Conservation (phyloP, 2,113 vertebrate genomes). For the Pygathrix nemaeus region DNA sequence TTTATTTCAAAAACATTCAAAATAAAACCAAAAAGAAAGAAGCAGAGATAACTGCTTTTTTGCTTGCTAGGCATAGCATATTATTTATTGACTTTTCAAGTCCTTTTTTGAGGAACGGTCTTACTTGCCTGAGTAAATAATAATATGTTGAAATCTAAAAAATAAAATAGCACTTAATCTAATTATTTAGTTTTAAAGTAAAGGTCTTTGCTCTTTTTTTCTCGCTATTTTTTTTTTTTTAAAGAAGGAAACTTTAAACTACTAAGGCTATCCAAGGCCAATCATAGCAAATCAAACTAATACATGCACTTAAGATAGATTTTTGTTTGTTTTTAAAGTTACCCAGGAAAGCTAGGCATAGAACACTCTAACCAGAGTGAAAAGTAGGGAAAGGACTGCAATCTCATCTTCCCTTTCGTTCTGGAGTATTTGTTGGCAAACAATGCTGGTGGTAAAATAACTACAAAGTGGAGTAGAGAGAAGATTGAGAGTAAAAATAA, state of each 20-base stretch:
- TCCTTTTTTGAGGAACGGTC: not conserved
- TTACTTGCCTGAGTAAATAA: slow-evolving; percentile 13
- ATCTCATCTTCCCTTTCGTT: not conserved
- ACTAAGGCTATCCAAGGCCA: not conserved
- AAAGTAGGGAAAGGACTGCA: not conserved
- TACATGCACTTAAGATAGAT: not conserved
- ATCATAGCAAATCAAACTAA: slow-evolving; percentile 29
- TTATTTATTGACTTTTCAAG: slow-evolving; percentile 50
- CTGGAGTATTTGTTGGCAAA: not conserved
- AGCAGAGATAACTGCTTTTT: slow-evolving; percentile 11
- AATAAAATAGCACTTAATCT: slow-evolving; percentile 28
- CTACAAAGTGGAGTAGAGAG: not conserved
- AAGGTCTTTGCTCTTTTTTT: slow-evolving; percentile 3
- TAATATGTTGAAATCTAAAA: slow-evolving; percentile 9
- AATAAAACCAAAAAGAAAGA: slow-evolving; percentile 57
- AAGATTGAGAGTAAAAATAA: not conserved
- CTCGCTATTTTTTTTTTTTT: not conserved
- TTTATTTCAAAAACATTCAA: slow-evolving; percentile 44
- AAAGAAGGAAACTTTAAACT: slow-evolving; percentile 10
- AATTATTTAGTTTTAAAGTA: slow-evolving; percentile 49
- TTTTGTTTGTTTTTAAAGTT: not conserved
- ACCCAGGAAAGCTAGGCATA: not conserved
- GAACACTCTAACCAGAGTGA: not conserved
- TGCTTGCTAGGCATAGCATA: slow-evolving; percentile 39
- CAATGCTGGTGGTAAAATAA: not conserved